phyloP scores from a whole-genome alignment of 1,140 invertebrate genomes.

The Fopius arisanus region DNA sequence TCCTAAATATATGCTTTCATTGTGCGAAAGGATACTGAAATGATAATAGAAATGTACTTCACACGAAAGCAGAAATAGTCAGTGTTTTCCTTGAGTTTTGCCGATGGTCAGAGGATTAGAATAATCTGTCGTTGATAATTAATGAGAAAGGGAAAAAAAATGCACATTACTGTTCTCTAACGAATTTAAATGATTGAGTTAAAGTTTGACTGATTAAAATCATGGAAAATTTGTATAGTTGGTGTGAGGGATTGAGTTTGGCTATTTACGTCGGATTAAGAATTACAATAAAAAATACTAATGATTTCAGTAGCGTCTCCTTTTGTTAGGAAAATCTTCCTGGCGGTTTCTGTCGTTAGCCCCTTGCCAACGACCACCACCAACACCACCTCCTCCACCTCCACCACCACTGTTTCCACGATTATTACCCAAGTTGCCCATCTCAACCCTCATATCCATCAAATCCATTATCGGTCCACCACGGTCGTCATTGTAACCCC shows the following conservation, averaged over 20 bases:
- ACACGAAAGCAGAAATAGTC: background rate
- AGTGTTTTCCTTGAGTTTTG: background rate
- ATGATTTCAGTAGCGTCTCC: slow-evolving; percentile 59
- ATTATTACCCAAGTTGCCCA: slow-evolving; percentile 50
- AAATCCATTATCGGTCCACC: slow-evolving; percentile 63
- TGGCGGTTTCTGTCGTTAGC: slow-evolving; percentile 58
- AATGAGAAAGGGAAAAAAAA: too few species aligned
- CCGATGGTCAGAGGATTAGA: too few species aligned
- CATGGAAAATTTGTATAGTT: slow-evolving; percentile 24
- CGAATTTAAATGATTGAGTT: too few species aligned
- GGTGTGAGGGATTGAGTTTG: background rate
- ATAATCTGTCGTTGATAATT: too few species aligned
- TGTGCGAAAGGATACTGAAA: background rate
- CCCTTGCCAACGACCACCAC: slow-evolving; percentile 36
- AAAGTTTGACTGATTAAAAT: background rate
- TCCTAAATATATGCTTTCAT: background rate
- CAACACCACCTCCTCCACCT: slow-evolving; percentile 42
- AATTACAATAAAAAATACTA: slow-evolving; percentile 6
- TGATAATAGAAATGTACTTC: background rate
- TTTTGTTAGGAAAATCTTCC: slow-evolving; percentile 65
- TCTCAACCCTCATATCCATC: slow-evolving; percentile 65
- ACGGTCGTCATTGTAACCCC: slow-evolving; percentile 63
- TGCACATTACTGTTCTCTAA: too few species aligned
- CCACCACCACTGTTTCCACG: slow-evolving; percentile 32
- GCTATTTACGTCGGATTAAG: too few species aligned